phyloP scores from a whole-genome alignment of 2,888 invertebrate genomes.

The Penaeus monodon region DNA sequence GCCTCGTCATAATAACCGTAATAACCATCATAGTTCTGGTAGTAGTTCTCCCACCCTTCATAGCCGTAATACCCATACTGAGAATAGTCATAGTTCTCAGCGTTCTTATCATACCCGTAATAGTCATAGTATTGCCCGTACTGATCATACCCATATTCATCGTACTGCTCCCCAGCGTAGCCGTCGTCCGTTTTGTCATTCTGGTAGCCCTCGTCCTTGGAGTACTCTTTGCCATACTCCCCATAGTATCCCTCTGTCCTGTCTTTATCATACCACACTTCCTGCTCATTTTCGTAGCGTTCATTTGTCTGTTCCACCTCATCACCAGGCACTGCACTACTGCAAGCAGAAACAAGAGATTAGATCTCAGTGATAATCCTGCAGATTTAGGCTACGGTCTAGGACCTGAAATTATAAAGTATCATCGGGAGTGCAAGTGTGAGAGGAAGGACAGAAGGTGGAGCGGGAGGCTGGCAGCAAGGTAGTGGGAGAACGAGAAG shows the following conservation, averaged over 20 bases:
- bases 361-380: no score
- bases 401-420: no score
- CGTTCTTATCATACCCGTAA: slow-evolving; percentile 56
- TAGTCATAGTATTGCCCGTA: slow-evolving; percentile 51
- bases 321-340: not conserved
- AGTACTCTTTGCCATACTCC: slow-evolving; percentile 50
- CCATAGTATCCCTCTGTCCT: slow-evolving; percentile 49
- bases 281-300: slow-evolving; percentile 46
- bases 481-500: no score
- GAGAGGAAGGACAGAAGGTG: no score
- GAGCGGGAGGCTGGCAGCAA: no score
- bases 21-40: slow-evolving; percentile 62
- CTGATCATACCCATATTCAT: slow-evolving; percentile 48
- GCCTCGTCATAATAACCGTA: slow-evolving; percentile 65
- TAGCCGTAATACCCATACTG: slow-evolving; percentile 61
- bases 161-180: slow-evolving; percentile 51
- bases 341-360: no score
- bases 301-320: slow-evolving; percentile 25
- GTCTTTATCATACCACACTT: slow-evolving; percentile 50
- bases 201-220: slow-evolving; percentile 56
- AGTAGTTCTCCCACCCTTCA: slow-evolving; percentile 59
- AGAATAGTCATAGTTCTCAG: slow-evolving; percentile 54
- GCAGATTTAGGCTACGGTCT: no score
- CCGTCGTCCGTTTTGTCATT: slow-evolving; percentile 58
- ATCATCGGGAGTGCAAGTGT: no score